Base-by-base conservation (phyloP, 2,888 invertebrate genomes). In the Protophormia terraenovae region DNA sequence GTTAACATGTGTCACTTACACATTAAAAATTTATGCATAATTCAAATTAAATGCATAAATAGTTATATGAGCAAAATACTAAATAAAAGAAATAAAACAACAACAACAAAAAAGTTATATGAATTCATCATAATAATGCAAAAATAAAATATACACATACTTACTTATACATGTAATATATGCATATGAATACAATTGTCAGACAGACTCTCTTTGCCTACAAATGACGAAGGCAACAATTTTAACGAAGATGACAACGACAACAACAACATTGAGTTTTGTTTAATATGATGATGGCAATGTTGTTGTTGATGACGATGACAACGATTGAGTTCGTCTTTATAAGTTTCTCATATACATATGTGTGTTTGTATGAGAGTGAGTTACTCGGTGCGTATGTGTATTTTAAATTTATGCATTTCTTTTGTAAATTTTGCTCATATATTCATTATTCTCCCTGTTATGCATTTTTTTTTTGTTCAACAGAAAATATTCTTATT, bases 391-490 rank as follows among this genome's bases (percentile, higher is more conserved):
- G n/a, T 10, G 35, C 29, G 45, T 60, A 73, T 71, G 75, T 75
- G 16, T 27, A 14, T 64, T 53, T 76, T 41, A 71, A 84, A 81
- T 84, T 81, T 81, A 77, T 81, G 60, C 66, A 78, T 78, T 78
- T 85, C 81, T 85, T n/a, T 85, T 78, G 77, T 81, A 81, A 77
- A 55, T 72, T n/a, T 77, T 67, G 45, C 76, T 45, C 55, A 55
- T 41, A n/a, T 27, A n/a, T 16, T 7, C 12, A 45, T n/a, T 24
- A 3, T 1, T 2, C 14, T 58, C 29, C 58, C n/a, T 12, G 1
- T n/a, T 24, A 10, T 12, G 2, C 24, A 7, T 60, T 35, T 6
- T 14, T 55, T 38, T 24, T 41, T 45, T 16, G 19, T 50, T 50
- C 22, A 22, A 7, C 8, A 22, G n/a, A 19, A 50, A 64, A 41